Percentiles rank a stretch among this genome's conserved stretches.
Conservation (phyloP, 2,113 vertebrate genomes). For the Falcunculus frontatus region DNA sequence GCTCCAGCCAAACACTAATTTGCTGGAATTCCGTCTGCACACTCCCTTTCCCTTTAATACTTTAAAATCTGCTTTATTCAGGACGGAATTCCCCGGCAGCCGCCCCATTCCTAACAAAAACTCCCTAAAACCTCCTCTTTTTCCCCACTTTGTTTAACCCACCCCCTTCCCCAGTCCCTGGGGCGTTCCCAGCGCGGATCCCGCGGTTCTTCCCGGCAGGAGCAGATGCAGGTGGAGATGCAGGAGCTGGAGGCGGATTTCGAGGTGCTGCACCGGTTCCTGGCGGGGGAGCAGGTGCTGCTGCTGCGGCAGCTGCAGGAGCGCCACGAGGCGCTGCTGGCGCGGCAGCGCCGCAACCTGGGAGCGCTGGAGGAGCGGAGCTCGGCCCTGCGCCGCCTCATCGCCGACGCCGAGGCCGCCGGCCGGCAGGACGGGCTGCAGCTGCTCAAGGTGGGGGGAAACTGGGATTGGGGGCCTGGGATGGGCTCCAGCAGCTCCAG, state of each 20-base stretch:
- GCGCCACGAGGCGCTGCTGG: constrained; percentile 64
- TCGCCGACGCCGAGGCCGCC: constrained; percentile 64
- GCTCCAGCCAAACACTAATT: rapidly evolving
- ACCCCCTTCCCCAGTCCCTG: neutral
- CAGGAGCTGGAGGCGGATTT: constrained; percentile 72
- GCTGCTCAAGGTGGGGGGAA: constrained; percentile 54
- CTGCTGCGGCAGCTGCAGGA: constrained; percentile 68
- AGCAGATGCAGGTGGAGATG: constrained; percentile 69
- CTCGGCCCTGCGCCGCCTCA: constrained; percentile 54
- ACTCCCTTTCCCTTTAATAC: neutral
- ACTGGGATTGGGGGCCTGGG: neutral
- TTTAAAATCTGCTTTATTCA: neutral
- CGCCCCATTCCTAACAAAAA: neutral
- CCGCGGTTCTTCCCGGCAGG: neutral
- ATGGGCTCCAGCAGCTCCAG: neutral
- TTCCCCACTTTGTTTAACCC: neutral
- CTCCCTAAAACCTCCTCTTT: neutral
- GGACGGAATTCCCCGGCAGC: neutral
- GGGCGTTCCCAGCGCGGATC: neutral
- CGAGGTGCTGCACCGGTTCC: constrained; percentile 69
- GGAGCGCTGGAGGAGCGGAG: constrained; percentile 53
- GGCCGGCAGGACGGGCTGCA: constrained; percentile 67
- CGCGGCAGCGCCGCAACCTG: constrained; percentile 26
- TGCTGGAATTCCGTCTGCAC: neutral
- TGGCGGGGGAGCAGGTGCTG: constrained; percentile 70